Evolutionary conservation across 2,797 vertebrate genomes (phyloP), one percentile per base, ranked within the genome.

Genomic region (Artibeus lituratus): DNA sequence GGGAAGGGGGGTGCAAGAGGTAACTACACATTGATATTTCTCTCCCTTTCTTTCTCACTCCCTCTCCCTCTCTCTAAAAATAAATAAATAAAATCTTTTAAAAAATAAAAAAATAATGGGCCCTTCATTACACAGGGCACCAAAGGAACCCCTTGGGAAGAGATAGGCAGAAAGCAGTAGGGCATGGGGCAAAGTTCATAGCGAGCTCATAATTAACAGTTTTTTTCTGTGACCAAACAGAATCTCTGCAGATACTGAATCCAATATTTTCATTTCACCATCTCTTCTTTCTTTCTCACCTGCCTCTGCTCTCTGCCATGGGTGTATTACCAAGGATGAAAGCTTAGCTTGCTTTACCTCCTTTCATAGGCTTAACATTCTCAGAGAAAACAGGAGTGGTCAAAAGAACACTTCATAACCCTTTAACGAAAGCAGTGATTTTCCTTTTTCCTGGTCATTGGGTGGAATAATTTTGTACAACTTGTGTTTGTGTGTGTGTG

Each of bases 301-400:
- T 51, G 12, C 35, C 29, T 32, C 55, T 91, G 24, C 29, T 94
- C 6, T 78, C 24, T 55, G 15, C 53, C 42, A 10, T 62, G 21
- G 4, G 24, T 5, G 0, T 39, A 4, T 70, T 74, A 59, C 35
- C 49, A 91, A 32, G 2, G 5, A 37, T 21, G 21, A 11, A 78
- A 92, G 3, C 19, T 53, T 73, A 82, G 3, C 22, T 92, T 76
- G 80, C 5, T 95, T 97, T 97, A n/a, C 49, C 74, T 94, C 97
- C 55, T 73, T 97, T 29, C 5, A 32, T 83, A 91, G 76, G 35
- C 35, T 90, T 92, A 84, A 91, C 91, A 94, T 85, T 92, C 29
- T 97, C 53, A 96, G 83, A 94, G 87, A 90, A 97, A 97, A 92
- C 51, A 47, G 47, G 70, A 96, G 16, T 78, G 57, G 82, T 87